Evolutionary conservation across 2,113 vertebrate species (phyloP).

Genomic region (Pristiophorus japonicus): DNA sequence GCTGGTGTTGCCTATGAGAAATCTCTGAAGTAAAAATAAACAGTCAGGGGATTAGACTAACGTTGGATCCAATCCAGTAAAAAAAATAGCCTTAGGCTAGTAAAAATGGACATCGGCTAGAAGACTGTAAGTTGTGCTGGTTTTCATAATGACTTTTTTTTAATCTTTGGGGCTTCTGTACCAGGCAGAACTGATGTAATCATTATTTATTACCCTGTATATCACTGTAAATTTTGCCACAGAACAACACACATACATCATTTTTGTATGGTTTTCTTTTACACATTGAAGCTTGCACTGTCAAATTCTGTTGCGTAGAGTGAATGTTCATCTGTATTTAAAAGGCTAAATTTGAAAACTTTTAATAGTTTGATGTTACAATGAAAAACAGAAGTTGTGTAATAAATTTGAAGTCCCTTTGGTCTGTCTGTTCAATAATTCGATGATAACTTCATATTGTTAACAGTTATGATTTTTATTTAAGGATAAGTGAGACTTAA

Average conservation of each 20-base stretch:
- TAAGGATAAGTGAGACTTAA: no score
- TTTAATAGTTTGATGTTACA: not conserved
- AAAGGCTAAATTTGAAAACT: not conserved
- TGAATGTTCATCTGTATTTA: not conserved
- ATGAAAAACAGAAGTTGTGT: not conserved
- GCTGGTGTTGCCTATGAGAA: not conserved
- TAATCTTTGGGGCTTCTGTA: not conserved
- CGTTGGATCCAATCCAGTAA: conserved; percentile 6
- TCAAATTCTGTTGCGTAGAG: not conserved
- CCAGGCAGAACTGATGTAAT: not conserved
- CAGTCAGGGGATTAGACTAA: conserved; percentile 10
- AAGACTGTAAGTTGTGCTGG: not conserved
- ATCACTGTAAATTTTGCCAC: conserved; percentile 10
- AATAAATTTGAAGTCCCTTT: no score
- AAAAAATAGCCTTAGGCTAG: conserved; percentile 12
- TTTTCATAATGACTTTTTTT: not conserved
- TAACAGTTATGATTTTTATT: no score
- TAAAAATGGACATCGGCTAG: conserved; percentile 11
- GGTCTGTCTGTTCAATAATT: no score
- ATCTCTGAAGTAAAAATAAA: conserved; percentile 17
- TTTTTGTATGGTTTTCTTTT: conserved; percentile 23
- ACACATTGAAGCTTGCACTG: not conserved
- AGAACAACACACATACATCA: not conserved
- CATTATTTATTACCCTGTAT: conserved; percentile 13
- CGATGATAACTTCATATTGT: no score